Conservation (phyloP, 2,113 vertebrate genomes). For the Diadophis punctatus region DNA sequence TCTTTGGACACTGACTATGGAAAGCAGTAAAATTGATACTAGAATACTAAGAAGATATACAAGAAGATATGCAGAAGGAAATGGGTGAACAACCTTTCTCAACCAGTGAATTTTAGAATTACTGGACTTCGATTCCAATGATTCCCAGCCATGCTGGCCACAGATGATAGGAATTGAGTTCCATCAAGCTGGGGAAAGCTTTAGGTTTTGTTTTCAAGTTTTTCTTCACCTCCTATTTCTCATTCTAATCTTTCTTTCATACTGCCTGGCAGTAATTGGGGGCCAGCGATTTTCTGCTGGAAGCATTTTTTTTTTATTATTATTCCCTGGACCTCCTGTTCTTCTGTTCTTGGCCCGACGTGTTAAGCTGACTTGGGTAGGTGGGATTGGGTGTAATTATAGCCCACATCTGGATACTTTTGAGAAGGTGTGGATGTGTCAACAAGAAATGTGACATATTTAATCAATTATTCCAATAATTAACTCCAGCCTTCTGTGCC, state of each 20-base stretch:
- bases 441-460: constrained; percentile 46
- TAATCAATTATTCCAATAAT: constrained; percentile 57
- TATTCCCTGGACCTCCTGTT: accelerated
- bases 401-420: constrained; percentile 49
- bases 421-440: constrained; percentile 50
- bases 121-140: neutral
- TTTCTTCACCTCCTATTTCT: neutral
- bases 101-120: neutral
- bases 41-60: neutral
- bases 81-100: neutral
- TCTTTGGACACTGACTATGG: neutral
- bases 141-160: neutral
- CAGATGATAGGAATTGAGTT: neutral
- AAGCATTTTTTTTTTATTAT: neutral
- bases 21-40: neutral
- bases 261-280: constrained; percentile 45
- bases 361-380: constrained; percentile 26
- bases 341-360: neutral
- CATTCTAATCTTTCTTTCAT: neutral
- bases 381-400: constrained; percentile 29
- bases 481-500: constrained; percentile 18
- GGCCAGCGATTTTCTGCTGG: constrained; percentile 37
- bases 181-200: neutral
- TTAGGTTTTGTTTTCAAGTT: neutral
- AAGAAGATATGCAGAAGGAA: neutral